Evolutionary conservation across 2,113 vertebrate genomes (phyloP), one percentile per base, ranked within the genome.

Genomic region (Microtus ochrogaster): DNA sequence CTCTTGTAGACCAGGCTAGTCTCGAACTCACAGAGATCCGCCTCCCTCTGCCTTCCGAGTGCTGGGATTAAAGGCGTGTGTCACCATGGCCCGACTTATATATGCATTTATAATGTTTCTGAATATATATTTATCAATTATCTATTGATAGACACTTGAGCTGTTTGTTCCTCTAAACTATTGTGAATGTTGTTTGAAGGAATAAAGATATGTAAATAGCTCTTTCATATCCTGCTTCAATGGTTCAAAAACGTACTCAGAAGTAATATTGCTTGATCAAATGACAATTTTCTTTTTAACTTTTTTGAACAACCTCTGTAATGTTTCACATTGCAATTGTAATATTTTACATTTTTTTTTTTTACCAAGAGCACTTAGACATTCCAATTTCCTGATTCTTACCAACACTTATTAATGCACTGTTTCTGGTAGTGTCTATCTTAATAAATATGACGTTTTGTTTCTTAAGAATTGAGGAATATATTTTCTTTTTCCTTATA

Each of bases 361-460:
- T 30, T 77, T 1, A 63, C 10, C 30, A 41, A 61, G 2, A 77
- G 1, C 6, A 19, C 4, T 33, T 11, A n/a, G 30, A 5, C 0
- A 19, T 72, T 85, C 12, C 11, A 85, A 5, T 58, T 93, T 89
- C 17, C 49, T 39, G 19, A 49, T 33, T 66, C 26, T 96, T 26
- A 74, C 5, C 19, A 74, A 39, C 5, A 76, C 19, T 70, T 55
- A 3, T 41, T 77, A 17, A 36, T 74, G 44, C 1, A 14, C 13
- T 72, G 47, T 79, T 73, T 49, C 22, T 30, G 44, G 5, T 49
- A n/a, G 14, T 66, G 77, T 2, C 1, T 5, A 14, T 30, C 17
- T 6, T 87, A 76, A 68, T n/a, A 22, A 2, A 16, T 85, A 22
- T 41, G 7, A 72, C 2, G 36, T 84, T 96, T 52, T 36, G 21